Conservation (phyloP, 2,113 vertebrate genomes). For the Porphyrio hochstetteri region DNA sequence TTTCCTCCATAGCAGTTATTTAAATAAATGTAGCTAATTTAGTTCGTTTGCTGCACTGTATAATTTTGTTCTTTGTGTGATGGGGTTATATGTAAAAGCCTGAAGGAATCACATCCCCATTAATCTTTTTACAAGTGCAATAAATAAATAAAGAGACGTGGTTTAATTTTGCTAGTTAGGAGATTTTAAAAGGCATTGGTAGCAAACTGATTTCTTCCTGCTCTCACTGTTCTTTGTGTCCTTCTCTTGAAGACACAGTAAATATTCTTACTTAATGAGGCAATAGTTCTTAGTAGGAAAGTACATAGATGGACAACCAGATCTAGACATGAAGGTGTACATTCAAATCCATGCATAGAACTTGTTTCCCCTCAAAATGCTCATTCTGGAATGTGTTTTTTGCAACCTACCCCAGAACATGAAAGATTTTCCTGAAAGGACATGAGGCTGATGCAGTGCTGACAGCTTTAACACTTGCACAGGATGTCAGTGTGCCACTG, state of each 20-base stretch:
- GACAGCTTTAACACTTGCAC: neutral
- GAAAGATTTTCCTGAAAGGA: neutral
- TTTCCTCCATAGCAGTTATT: constrained; percentile 79
- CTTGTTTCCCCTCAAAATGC: neutral
- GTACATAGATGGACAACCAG: neutral
- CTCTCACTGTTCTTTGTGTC: neutral
- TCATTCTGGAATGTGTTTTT: neutral
- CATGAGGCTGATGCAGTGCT: neutral
- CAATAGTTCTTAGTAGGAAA: neutral
- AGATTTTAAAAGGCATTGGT: constrained; percentile 64
- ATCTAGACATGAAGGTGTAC: neutral
- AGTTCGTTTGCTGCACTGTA: constrained; percentile 73
- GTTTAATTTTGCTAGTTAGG: constrained; percentile 78
- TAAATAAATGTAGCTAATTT: constrained; percentile 82
- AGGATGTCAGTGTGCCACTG: rapidly evolving
- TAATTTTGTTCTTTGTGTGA: constrained; percentile 78
- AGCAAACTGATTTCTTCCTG: constrained; percentile 43
- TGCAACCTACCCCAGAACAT: neutral
- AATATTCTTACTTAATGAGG: constrained; percentile 26
- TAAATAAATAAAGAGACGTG: constrained; percentile 81
- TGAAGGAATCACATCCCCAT: constrained; percentile 78
- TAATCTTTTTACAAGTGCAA: constrained; percentile 81
- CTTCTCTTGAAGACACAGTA: constrained; percentile 29
- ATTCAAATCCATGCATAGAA: neutral
- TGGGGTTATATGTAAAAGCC: constrained; percentile 78